Conservation (phyloP, 2,797 vertebrate species). For the Chelmon rostratus region DNA sequence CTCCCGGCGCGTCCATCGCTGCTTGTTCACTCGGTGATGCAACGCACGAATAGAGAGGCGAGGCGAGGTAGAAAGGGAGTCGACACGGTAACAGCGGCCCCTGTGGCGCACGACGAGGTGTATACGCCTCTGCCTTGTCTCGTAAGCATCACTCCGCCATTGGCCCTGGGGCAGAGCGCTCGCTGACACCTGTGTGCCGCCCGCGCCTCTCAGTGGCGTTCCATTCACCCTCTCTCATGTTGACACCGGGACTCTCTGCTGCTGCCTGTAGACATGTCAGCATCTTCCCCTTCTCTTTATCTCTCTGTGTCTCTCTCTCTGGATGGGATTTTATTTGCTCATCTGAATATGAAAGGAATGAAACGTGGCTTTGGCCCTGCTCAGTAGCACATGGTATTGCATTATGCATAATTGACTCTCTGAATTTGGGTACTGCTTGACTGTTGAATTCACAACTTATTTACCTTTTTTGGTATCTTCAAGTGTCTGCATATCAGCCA, state of each 20-base stretch:
- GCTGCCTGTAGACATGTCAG: slow-evolving; percentile 71
- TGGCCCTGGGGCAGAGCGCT: slow-evolving; percentile 76
- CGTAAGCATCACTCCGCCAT: slow-evolving; percentile 72
- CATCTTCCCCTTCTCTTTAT: slow-evolving; percentile 41
- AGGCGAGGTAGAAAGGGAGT: slow-evolving; percentile 35
- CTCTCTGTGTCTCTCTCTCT: slow-evolving; percentile 33
- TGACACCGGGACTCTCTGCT: slow-evolving; percentile 68
- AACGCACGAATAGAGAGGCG: slow-evolving; percentile 31
- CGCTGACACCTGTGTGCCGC: slow-evolving; percentile 78
- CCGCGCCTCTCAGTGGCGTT: slow-evolving; percentile 64
- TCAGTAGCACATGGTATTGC: slow-evolving; percentile 32
- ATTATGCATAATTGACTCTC: slow-evolving; percentile 47
- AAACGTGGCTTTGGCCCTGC: slow-evolving; percentile 50
- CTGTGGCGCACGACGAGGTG: slow-evolving; percentile 57
- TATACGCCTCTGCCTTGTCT: slow-evolving; percentile 77
- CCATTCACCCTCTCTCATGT: slow-evolving; percentile 73
- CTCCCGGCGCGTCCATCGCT: slow-evolving; percentile 24
- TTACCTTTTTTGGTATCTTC: slow-evolving; percentile 30
- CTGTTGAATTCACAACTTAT: slow-evolving; percentile 38
- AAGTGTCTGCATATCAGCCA: slow-evolving; percentile 4
- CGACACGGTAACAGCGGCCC: slow-evolving; percentile 50
- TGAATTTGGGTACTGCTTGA: slow-evolving; percentile 36
- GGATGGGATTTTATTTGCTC: slow-evolving; percentile 50
- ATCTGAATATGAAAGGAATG: slow-evolving; percentile 67
- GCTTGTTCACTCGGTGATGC: slow-evolving; percentile 46